Conservation (phyloP, 2,888 invertebrate species). For the Heliconius charithonia region DNA sequence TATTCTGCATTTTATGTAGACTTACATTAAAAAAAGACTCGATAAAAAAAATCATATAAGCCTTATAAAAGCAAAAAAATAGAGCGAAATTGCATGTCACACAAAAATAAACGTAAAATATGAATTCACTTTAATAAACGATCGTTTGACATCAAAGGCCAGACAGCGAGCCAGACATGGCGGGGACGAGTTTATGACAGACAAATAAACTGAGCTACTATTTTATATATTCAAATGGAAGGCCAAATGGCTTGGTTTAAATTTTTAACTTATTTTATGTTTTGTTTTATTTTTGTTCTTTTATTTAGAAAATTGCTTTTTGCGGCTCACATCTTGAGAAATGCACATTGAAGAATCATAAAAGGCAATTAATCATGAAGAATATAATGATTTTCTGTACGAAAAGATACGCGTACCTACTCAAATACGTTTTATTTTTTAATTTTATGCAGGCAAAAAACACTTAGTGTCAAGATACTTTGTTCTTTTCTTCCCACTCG, state of each 20-base stretch:
- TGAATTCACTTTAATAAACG: slow-evolving; percentile 12
- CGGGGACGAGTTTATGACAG: slow-evolving; percentile 26
- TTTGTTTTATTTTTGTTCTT: not conserved
- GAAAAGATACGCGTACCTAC: not conserved
- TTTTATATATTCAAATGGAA: slow-evolving; percentile 7
- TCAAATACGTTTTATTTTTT: not conserved
- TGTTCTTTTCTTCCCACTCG: not conserved
- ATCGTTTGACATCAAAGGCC: slow-evolving; percentile 16
- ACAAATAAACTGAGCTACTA: slow-evolving; percentile 27
- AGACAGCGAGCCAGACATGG: slow-evolving; percentile 25
- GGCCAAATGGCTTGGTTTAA: not conserved
- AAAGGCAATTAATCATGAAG: not conserved
- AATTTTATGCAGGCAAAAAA: not conserved
- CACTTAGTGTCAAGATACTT: not conserved
- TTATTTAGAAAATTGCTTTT: not conserved
- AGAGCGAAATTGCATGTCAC: slow-evolving; percentile 10
- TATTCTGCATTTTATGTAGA: no score
- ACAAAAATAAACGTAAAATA: slow-evolving; percentile 20
- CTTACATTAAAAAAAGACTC: no score
- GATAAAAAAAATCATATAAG: no score
- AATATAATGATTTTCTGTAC: not conserved
- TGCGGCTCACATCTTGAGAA: not conserved
- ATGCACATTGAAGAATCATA: not conserved
- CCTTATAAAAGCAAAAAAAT: no score
- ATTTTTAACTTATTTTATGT: not conserved